Percentiles rank a stretch among this genome's conserved stretches.
Conservation (phyloP, 2,797 vertebrate species). For the Pangasius djambal region DNA sequence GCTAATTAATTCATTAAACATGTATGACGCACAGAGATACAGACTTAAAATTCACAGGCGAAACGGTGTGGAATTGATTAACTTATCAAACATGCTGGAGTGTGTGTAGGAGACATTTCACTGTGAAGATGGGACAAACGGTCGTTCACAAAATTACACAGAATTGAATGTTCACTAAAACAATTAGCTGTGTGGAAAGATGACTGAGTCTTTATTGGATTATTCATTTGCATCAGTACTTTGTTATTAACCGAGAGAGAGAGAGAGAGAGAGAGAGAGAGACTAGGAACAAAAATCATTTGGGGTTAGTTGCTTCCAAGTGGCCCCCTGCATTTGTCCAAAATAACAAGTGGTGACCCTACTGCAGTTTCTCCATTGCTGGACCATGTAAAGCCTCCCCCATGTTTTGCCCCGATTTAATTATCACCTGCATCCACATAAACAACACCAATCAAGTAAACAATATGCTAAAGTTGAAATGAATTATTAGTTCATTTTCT, state of each 20-base stretch:
- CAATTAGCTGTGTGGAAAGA: background rate
- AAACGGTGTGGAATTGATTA: background rate
- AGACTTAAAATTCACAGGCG: background rate
- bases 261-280: background rate
- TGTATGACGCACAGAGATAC: slow-evolving; percentile 52
- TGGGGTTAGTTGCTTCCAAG: too few relatives aligned
- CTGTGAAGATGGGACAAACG: background rate
- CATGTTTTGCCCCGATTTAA: background rate
- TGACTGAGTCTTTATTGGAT: background rate
- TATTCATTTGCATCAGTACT: slow-evolving; percentile 12
- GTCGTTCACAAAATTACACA: background rate
- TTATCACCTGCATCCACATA: background rate
- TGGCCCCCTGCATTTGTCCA: too few relatives aligned
- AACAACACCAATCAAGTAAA: background rate
- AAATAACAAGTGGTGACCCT: background rate
- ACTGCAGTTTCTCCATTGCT: background rate
- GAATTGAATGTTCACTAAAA: background rate
- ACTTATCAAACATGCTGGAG: slow-evolving; percentile 10
- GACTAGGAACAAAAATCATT: too few relatives aligned
- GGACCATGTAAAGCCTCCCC: background rate
- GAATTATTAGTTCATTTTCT: background rate
- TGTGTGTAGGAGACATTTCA: background rate
- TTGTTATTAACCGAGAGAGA: background rate
- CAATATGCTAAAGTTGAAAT: background rate
- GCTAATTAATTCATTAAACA: slow-evolving; percentile 72